Percentiles rank a stretch among this genome's conserved stretches.
Evolutionary conservation across 2,888 invertebrate genomes (phyloP).

Genomic region (Parasteatoda lunata): DNA sequence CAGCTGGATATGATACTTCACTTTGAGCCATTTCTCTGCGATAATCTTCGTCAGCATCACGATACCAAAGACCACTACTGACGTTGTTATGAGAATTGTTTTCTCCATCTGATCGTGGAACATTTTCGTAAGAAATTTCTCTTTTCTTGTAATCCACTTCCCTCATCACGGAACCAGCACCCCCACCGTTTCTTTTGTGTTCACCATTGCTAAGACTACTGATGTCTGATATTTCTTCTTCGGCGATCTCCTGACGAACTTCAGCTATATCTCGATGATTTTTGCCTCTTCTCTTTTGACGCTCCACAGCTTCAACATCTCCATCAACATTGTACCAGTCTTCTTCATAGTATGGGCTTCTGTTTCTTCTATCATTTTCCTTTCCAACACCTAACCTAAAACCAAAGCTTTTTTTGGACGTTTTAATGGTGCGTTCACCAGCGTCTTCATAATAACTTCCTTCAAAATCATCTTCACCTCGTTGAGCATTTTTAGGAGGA

Average conservation of each 20-base stretch:
- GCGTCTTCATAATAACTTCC: slow-evolving; percentile 45
- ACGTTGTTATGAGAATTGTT: slow-evolving; percentile 17
- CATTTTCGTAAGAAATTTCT: slow-evolving; percentile 69
- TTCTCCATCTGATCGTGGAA: slow-evolving; percentile 53
- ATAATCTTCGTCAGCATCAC: slow-evolving; percentile 69
- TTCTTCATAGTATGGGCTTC: slow-evolving; percentile 45
- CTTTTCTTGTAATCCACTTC: slow-evolving; percentile 69
- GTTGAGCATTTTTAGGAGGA: slow-evolving; percentile 41
- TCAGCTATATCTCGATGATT: slow-evolving; percentile 67
- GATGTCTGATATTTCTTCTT: slow-evolving; percentile 57
- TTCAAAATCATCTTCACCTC: slow-evolving; percentile 17
- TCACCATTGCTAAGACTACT: slow-evolving; percentile 61
- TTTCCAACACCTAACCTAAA: slow-evolving; percentile 39
- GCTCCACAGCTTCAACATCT: slow-evolving; percentile 46
- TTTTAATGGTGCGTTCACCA: slow-evolving; percentile 57
- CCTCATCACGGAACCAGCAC: slow-evolving; percentile 66
- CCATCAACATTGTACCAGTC: slow-evolving; percentile 68
- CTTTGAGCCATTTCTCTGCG: slow-evolving; percentile 68
- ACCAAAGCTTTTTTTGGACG: slow-evolving; percentile 57
- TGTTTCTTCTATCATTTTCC: slow-evolving; percentile 8
- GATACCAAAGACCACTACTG: slow-evolving; percentile 58
- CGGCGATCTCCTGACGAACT: slow-evolving; percentile 53
- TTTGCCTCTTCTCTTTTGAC: slow-evolving; percentile 55
- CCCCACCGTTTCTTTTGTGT: slow-evolving; percentile 36
- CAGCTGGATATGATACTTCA: slow-evolving; percentile 63